Percentiles rank a stretch among this genome's conserved stretches.
These are phyloP conservation scores for Megastigmus dorsalis DNA, from an alignment of 2,888 invertebrate genomes.

Conservation along the genomic window DNA sequence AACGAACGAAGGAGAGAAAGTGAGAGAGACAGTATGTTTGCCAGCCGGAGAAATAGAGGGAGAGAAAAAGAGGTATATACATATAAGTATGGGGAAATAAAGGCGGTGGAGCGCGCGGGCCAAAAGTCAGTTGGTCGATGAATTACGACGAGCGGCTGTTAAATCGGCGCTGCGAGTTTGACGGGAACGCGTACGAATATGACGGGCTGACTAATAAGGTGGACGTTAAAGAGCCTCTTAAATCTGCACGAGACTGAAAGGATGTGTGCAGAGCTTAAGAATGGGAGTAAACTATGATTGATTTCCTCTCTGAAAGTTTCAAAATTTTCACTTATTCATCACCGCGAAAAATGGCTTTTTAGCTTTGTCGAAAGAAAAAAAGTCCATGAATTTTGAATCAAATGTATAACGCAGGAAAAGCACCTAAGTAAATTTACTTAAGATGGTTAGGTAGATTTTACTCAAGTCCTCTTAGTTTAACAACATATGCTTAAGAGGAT, in stretches of 20 bases:
- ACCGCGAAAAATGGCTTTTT: too few species aligned
- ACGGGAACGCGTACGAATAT: not conserved
- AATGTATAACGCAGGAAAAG: too few species aligned
- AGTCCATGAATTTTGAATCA: too few species aligned
- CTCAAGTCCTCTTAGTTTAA: too few species aligned
- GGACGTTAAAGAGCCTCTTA: conserved; percentile 21
- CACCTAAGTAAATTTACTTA: too few species aligned
- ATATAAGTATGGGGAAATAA: not conserved
- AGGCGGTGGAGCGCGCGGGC: not conserved
- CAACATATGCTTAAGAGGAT: too few species aligned
- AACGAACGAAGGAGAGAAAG: not conserved
- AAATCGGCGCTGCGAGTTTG: conserved; percentile 11
- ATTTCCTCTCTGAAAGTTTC: too few species aligned
- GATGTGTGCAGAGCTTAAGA: too few species aligned
- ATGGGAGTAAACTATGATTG: too few species aligned
- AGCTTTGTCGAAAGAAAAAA: too few species aligned
- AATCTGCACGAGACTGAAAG: not conserved
- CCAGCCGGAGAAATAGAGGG: not conserved
- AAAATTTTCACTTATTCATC: too few species aligned
- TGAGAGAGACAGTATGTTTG: conserved; percentile 1
- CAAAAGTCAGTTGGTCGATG: conserved; percentile 14
- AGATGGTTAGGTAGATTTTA: too few species aligned
- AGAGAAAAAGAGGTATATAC: not conserved
- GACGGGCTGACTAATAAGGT: conserved; percentile 18
- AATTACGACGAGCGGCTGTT: conserved; percentile 30